phyloP scores from a whole-genome alignment of 2,888 invertebrate species.

The Panorpa germanica region DNA sequence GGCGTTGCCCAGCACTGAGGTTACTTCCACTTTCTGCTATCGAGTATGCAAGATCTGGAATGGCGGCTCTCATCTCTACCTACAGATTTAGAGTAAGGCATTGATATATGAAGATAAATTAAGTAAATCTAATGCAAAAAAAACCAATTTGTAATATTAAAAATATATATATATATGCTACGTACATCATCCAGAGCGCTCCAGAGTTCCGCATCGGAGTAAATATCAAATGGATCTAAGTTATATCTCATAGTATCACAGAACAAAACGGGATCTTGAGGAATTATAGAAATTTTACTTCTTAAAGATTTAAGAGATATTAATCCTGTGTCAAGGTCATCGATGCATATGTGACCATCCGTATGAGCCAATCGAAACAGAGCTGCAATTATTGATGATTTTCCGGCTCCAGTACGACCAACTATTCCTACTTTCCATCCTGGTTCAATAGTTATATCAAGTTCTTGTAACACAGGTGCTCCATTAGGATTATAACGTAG shows the following conservation, averaged over 20 bases:
- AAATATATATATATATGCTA: too few relatives aligned
- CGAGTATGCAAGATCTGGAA: too few relatives aligned
- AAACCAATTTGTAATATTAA: too few relatives aligned
- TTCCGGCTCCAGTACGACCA: constrained; percentile 13
- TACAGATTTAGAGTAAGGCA: too few relatives aligned
- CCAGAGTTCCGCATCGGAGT: constrained; percentile 58
- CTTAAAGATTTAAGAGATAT: constrained; percentile 34
- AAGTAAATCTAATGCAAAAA: too few relatives aligned
- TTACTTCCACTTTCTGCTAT: too few relatives aligned
- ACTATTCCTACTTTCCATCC: constrained; percentile 39
- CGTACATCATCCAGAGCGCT: constrained; percentile 52
- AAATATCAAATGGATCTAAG: constrained; percentile 64
- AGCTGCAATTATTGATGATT: constrained; percentile 22
- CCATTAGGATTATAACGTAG: constrained; percentile 37
- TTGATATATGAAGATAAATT: too few relatives aligned
- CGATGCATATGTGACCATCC: constrained; percentile 31
- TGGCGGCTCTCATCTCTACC: too few relatives aligned
- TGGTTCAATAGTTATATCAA: constrained; percentile 45
- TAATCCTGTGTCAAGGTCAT: constrained; percentile 23
- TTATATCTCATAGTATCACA: constrained; percentile 69
- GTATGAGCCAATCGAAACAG: constrained; percentile 29
- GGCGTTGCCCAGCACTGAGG: too few relatives aligned
- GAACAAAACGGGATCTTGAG: constrained; percentile 59
- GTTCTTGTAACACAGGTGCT: constrained; percentile 49
- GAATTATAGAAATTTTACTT: constrained; percentile 37